A percentile compares a stretch with the other conserved stretches of the same genome.
phyloP scores from a whole-genome alignment of 2,888 invertebrate species.

The Ceraclea dissimilis region DNA sequence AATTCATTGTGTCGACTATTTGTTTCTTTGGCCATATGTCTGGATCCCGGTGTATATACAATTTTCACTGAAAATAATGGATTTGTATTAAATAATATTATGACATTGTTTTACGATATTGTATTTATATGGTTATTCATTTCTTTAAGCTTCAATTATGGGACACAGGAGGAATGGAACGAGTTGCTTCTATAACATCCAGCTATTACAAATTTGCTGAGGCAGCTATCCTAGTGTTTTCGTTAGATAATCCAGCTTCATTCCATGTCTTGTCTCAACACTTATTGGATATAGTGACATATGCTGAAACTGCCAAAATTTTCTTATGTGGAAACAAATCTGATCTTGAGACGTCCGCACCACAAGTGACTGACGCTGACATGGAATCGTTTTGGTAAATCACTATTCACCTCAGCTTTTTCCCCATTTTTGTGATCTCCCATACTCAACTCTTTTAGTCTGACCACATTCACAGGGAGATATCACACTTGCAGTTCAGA shows the following conservation, averaged over 20 bases:
- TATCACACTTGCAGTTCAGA: too few species aligned
- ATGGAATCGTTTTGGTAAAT: conserved; percentile 77
- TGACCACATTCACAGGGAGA: background rate
- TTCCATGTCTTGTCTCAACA: conserved; percentile 90
- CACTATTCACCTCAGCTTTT: too few species aligned
- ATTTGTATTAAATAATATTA: too few species aligned
- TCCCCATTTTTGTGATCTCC: too few species aligned
- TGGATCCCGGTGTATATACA: too few species aligned
- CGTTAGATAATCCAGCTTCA: conserved; percentile 83
- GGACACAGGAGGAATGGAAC: conserved; percentile 97
- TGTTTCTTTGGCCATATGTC: too few species aligned
- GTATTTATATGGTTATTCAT: too few species aligned
- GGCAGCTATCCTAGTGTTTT: conserved; percentile 87
- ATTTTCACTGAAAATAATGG: too few species aligned
- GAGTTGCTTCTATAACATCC: conserved; percentile 90
- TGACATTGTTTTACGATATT: too few species aligned
- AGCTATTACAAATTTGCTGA: conserved; percentile 95
- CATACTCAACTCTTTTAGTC: background rate
- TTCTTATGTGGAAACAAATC: conserved; percentile 90
- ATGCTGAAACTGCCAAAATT: conserved; percentile 92
- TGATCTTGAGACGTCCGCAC: conserved; percentile 65
- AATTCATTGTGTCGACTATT: too few species aligned
- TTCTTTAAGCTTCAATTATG: conserved; percentile 83
- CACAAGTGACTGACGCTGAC: conserved; percentile 78
- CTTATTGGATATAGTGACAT: conserved; percentile 85